phyloP scores from a whole-genome alignment of 1,140 invertebrate genomes.

The Eriosoma lanigerum region DNA sequence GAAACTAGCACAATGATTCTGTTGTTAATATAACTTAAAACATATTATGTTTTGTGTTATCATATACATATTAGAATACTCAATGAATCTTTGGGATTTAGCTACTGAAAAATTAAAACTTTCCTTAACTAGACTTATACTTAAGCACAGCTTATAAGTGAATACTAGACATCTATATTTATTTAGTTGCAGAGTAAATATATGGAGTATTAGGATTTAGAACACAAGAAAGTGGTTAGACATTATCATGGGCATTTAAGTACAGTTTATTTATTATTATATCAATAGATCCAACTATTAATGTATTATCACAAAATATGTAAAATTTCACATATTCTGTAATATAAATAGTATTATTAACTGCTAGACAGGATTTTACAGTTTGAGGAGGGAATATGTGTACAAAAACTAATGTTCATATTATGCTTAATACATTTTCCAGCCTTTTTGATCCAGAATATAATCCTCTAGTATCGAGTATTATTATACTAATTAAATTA shows the following conservation, averaged over 20 bases:
- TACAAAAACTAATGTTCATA: slow-evolving; percentile 98
- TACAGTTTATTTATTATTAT: slow-evolving; percentile 93
- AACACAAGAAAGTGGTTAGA: slow-evolving; percentile 97
- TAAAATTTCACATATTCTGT: no score
- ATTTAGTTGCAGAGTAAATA: slow-evolving; percentile 98
- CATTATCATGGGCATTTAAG: slow-evolving; percentile 99
- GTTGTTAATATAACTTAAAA: slow-evolving; percentile 77
- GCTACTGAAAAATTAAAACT: slow-evolving; percentile 93
- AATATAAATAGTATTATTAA: no score
- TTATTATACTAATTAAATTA: not conserved
- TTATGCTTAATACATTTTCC: slow-evolving; percentile 94
- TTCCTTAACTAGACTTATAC: slow-evolving; percentile 96
- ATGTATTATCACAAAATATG: no score
- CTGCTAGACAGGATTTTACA: slow-evolving; percentile 92
- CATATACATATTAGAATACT: not conserved
- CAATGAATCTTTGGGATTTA: slow-evolving; percentile 83
- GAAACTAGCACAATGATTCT: slow-evolving; percentile 90
- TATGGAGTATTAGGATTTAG: slow-evolving; percentile 99
- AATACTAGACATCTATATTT: slow-evolving; percentile 95
- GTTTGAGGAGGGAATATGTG: slow-evolving; percentile 98
- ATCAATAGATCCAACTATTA: slow-evolving; percentile 92
- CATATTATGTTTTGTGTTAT: not conserved
- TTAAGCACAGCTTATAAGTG: slow-evolving; percentile 95
- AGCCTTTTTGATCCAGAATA: slow-evolving; percentile 87
- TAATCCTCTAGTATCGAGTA: slow-evolving; percentile 83